phyloP scores from a whole-genome alignment of 2,113 vertebrate genomes.

The Caretta caretta region DNA sequence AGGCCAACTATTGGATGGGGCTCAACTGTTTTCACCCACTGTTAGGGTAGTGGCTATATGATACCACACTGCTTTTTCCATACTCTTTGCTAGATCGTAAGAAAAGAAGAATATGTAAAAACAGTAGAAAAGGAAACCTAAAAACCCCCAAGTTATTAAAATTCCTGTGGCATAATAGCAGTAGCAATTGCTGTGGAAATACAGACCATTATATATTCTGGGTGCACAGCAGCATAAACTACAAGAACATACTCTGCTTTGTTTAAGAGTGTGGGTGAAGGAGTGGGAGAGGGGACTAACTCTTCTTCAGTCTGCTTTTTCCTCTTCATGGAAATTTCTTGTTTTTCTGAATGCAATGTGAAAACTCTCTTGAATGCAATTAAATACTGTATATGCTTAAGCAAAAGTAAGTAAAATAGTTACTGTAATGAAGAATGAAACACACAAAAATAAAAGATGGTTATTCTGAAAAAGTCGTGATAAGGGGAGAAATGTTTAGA shows the following conservation, averaged over 20 bases:
- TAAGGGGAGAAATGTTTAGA: fast-evolving
- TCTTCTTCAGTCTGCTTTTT: neutral
- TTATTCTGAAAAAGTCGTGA: neutral
- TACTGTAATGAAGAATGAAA: neutral
- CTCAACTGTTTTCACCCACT: slow-evolving; percentile 16
- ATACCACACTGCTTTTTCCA: neutral
- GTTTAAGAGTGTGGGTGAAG: neutral
- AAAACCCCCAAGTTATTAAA: neutral
- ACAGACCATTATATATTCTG: neutral
- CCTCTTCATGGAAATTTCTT: neutral
- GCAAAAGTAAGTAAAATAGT: neutral
- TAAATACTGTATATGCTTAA: neutral
- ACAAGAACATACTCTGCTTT: neutral
- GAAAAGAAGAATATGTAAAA: neutral
- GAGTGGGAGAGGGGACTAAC: neutral
- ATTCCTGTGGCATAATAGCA: neutral
- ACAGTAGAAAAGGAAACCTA: neutral
- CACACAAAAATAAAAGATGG: neutral
- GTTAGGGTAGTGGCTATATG: neutral
- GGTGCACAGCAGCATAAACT: neutral
- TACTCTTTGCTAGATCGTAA: neutral
- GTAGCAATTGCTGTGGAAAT: neutral
- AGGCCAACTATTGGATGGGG: slow-evolving; percentile 4
- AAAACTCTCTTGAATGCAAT: neutral
- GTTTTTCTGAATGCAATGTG: neutral